Evolutionary conservation across 1,140 invertebrate genomes (phyloP).

Genomic region (Hyles euphorbiae): DNA sequence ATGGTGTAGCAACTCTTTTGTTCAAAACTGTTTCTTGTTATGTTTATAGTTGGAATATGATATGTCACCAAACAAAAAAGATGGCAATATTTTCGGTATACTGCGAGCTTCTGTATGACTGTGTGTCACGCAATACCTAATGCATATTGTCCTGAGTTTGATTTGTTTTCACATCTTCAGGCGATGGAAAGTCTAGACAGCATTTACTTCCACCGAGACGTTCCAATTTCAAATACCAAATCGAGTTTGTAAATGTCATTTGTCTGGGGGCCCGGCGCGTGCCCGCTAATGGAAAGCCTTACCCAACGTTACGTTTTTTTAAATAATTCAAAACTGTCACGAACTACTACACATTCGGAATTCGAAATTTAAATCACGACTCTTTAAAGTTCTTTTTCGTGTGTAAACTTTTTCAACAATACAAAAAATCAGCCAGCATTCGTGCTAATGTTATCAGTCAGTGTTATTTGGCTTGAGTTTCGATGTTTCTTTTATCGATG

Average conservation of each 20-base stretch:
- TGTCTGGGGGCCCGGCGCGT: conserved; percentile 65
- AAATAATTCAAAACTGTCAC: conserved; percentile 43
- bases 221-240: conserved; percentile 64
- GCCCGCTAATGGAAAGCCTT: conserved; percentile 70
- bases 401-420: neutral
- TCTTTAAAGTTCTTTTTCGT: conserved; percentile 12
- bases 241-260: conserved; percentile 69
- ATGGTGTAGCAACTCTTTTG: no score
- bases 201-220: conserved; percentile 57
- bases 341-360: conserved; percentile 18
- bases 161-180: conserved; percentile 18
- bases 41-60: no score
- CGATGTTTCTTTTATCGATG: conserved; percentile 38
- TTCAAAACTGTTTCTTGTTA: no score
- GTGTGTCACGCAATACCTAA: no score
- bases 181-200: conserved; percentile 54
- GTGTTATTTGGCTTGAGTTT: conserved; percentile 54
- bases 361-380: conserved; percentile 17
- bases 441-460: conserved; percentile 57
- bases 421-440: conserved; percentile 24
- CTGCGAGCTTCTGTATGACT: no score
- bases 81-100: no score
- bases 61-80: no score
- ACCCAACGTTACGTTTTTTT: conserved; percentile 42
- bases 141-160: no score